A percentile compares a stretch with the other conserved stretches of the same genome.
Conservation (phyloP, 2,113 vertebrate species). For the Oryzias melastigma region DNA sequence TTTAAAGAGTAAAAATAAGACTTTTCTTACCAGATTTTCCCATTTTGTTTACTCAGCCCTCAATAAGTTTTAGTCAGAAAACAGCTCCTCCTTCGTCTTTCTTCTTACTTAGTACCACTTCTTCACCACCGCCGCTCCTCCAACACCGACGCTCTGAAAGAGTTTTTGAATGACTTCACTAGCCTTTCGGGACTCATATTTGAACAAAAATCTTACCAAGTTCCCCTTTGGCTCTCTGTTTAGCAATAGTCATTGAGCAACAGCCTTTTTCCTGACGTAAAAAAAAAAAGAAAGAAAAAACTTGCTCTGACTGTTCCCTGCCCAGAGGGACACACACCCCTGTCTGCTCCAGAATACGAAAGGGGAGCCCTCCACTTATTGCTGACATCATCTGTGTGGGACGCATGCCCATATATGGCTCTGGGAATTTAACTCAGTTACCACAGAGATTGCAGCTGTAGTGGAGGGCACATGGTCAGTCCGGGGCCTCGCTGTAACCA, state of each 20-base stretch:
- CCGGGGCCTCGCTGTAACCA: slow-evolving; percentile 11
- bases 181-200: slow-evolving; percentile 5
- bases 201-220: slow-evolving; percentile 5
- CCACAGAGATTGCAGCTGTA: background rate
- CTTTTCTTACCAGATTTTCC: slow-evolving; percentile 78
- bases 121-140: background rate
- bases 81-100: slow-evolving; percentile 10
- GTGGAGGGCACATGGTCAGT: background rate
- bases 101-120: background rate
- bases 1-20: no score
- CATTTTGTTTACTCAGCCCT: slow-evolving; percentile 63
- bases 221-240: slow-evolving; percentile 19
- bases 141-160: slow-evolving; percentile 13
- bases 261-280: slow-evolving; percentile 3
- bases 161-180: slow-evolving; percentile 28
- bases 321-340: slow-evolving; percentile 35
- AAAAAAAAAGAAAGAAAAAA: background rate
- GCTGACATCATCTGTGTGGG: slow-evolving; percentile 71
- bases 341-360: slow-evolving; percentile 34
- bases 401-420: slow-evolving; percentile 63
- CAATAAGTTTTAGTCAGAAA: slow-evolving; percentile 18
- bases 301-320: no score
- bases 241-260: background rate
- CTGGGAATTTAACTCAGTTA: slow-evolving; percentile 11
- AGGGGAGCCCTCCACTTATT: slow-evolving; percentile 30